Evolutionary conservation across 1,140 invertebrate species (phyloP), one percentile per base, ranked within the genome.

Genomic region (Homarus americanus): DNA sequence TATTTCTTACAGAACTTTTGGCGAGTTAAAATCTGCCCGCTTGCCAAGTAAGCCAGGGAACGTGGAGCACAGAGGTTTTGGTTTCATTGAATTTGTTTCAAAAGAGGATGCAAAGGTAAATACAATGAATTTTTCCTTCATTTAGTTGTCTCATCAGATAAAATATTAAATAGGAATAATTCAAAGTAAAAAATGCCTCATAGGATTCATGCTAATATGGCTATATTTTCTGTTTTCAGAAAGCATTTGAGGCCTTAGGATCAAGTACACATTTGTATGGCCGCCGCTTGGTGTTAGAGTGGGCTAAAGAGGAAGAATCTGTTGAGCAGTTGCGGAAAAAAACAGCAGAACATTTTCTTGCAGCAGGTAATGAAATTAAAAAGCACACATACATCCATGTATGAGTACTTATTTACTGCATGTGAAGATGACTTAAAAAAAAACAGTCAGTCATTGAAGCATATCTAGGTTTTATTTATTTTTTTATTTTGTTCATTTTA

Each of bases 181-280:
- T 7, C 15, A 7, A 49, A 49, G 44, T 49, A 49, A n/a, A n/a
- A n/a, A n/a, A n/a, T n/a, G n/a, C n/a, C n/a, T n/a, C n/a, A n/a
- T n/a, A n/a, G n/a, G n/a, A n/a, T n/a, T n/a, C n/a, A n/a, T n/a
- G n/a, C n/a, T n/a, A n/a, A n/a, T n/a, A n/a, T n/a, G n/a, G n/a
- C n/a, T n/a, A n/a, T n/a, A n/a, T n/a, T n/a, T n/a, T n/a, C n/a
- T n/a, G n/a, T n/a, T n/a, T n/a, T 72, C 94, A 98, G 97, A 96
- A 96, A 94, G 98, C 99, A 0, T 99, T 99, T 95, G 97, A 98
- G 92, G 96, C 98, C 0, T 93, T 99, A 0, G 97, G 97, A 93
- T 97, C 98, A 94, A 99, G 98, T 93, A 99, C 99, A 91, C 99
- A 99, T 96, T 97, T 99, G 94, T 99, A 98, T 94, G 99, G 98